Evolutionary conservation across 2,113 vertebrate genomes (phyloP), one percentile per base, ranked within the genome.

Genomic region (Salminus brasiliensis): DNA sequence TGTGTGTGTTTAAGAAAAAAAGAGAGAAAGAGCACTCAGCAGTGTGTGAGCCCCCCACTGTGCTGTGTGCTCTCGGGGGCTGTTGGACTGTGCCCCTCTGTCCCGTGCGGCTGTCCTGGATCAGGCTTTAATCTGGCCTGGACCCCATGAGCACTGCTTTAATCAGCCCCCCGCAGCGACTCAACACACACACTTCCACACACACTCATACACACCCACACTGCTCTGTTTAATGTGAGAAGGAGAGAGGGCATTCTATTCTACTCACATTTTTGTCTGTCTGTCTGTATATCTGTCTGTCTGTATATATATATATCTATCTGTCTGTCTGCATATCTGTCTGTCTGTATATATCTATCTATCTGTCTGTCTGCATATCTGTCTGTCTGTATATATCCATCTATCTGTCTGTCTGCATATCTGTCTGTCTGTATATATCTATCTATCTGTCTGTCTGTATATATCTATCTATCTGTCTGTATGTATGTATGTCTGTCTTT

Each of bases 111-210:
- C 39, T 55, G 27, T 60, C 41, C 41, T 0, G 36, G 36, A 59
- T 41, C 43, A 18, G 60, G 30, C 73, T 63, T 59, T 76, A 79
- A 76, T 76, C 77, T 76, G 68, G 76, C 49, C 45, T 27, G 18
- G 60, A 43, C 34, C 47, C 45, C 82, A 43, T 23, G 62, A 80
- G 39, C 55, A 57, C n/a, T 36, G 21, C 66, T 76, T 80, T 75
- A 79, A 83, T 79, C 81, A 83, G 47, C 66, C 66, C 2, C 76
- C 77, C 55, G 30, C 36, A 49, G 81, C 15, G 27, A 68, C 5
- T 13, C 23, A 5, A 13, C 8, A 59, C 23, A 11, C 23, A 30
- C 45, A 47, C 7, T 2, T 2, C 4, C 7, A 47, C 7, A 47
- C 7, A 47, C 7, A 47, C 7, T 5, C 7, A 53, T 5, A 53